A percentile compares a stretch with the other conserved stretches of the same genome.
These are phyloP conservation scores for Helicoverpa assulta DNA, from an alignment of 2,888 invertebrate species.

Conservation along the genomic window DNA sequence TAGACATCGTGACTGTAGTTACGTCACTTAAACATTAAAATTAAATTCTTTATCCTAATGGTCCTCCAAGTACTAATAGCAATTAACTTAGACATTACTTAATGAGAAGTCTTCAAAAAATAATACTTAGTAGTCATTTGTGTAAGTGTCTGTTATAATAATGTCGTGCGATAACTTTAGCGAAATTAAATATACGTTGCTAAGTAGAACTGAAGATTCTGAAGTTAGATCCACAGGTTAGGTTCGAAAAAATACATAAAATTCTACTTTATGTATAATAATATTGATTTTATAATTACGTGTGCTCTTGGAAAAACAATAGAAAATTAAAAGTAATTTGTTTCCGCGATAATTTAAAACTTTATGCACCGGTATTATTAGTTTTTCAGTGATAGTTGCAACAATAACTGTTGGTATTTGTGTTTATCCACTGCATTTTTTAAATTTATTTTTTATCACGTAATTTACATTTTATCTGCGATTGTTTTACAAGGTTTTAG, in stretches of 20 bases:
- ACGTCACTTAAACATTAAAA: background rate
- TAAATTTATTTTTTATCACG: too few relatives aligned
- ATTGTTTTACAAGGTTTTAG: background rate
- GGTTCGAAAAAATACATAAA: background rate
- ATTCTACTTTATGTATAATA: background rate
- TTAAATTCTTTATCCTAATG: background rate
- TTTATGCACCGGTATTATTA: background rate
- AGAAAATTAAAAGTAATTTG: constrained; percentile 13
- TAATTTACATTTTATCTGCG: background rate
- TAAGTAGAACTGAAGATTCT: background rate
- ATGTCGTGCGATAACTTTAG: background rate
- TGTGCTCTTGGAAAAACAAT: constrained; percentile 14
- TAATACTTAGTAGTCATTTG: background rate
- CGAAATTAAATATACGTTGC: background rate
- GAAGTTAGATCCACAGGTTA: background rate
- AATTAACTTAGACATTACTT: background rate
- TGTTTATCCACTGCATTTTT: too few relatives aligned
- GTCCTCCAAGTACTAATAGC: background rate
- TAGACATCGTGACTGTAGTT: background rate
- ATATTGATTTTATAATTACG: background rate
- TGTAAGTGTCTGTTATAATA: background rate
- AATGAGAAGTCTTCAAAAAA: background rate
- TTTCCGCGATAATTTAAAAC: constrained; percentile 1
- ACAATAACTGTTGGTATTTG: too few relatives aligned
- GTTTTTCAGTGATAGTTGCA: constrained; percentile 1